Evolutionary conservation across 2,113 vertebrate genomes (phyloP).

Genomic region (Pollachius pollachius): DNA sequence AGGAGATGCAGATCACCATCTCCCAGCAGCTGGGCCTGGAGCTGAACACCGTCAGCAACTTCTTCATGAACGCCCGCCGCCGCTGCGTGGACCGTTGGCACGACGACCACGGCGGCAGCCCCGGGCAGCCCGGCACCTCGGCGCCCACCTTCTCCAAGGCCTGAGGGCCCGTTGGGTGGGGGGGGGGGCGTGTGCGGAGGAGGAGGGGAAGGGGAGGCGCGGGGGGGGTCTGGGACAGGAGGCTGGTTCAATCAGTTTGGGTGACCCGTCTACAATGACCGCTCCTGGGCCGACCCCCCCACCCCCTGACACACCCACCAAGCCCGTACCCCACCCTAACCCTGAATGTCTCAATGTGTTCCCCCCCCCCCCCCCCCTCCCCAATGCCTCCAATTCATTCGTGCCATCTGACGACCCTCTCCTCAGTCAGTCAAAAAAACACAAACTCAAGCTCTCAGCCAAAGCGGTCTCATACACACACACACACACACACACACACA

Average conservation of each 20-base stretch:
- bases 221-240: slow-evolving; percentile 44
- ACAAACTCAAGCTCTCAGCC: slow-evolving; percentile 57
- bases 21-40: slow-evolving; percentile 97
- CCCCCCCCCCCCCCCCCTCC: too few relatives aligned
- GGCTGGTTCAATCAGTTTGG: slow-evolving; percentile 31
- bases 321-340: neutral
- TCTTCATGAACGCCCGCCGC: slow-evolving; percentile 99
- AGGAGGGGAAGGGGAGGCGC: slow-evolving; percentile 55
- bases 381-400: slow-evolving; percentile 52
- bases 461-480: slow-evolving; percentile 48
- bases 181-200: slow-evolving; percentile 34
- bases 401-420: slow-evolving; percentile 73
- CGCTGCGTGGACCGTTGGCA: slow-evolving; percentile 96
- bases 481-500: slow-evolving; percentile 57
- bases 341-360: slow-evolving; percentile 51
- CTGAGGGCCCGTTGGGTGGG: slow-evolving; percentile 76
- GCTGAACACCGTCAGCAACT: slow-evolving; percentile 98
- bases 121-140: slow-evolving; percentile 82
- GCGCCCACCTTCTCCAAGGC: slow-evolving; percentile 95
- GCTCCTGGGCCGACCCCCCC: slow-evolving; percentile 39
- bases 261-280: slow-evolving; percentile 42
- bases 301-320: too few relatives aligned
- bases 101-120: slow-evolving; percentile 84
- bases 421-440: slow-evolving; percentile 53
- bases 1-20: slow-evolving; percentile 98